Conservation (phyloP, 2,113 vertebrate genomes). For the Chroicocephalus ridibundus region DNA sequence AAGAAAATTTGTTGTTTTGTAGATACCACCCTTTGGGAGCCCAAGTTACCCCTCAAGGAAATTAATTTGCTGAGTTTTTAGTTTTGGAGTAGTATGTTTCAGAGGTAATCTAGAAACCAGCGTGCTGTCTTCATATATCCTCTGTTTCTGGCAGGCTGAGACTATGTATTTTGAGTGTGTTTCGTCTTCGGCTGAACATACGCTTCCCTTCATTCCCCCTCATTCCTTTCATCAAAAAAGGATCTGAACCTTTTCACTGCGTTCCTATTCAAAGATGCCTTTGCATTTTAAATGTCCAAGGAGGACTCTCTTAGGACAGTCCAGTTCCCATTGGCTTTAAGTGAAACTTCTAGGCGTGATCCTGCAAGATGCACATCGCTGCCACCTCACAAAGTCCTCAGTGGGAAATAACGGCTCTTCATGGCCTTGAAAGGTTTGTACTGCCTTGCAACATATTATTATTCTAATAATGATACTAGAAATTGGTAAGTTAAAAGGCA, state of each 20-base stretch:
- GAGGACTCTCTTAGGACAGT: not conserved
- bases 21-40: not conserved
- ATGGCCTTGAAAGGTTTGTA: not conserved
- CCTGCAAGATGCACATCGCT: not conserved
- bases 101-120: not conserved
- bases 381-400: not conserved
- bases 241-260: not conserved
- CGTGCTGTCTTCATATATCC: not conserved
- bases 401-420: not conserved
- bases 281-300: not conserved
- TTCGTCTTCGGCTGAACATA: not conserved
- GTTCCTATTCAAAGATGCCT: not conserved
- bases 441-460: not conserved
- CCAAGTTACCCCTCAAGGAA: not conserved
- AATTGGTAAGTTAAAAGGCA: not conserved
- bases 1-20: not conserved
- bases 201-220: not conserved
- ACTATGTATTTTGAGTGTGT: not conserved
- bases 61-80: not conserved
- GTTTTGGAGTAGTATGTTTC: not conserved
- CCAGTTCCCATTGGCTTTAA: not conserved
- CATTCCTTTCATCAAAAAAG: not conserved
- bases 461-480: not conserved
- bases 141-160: not conserved
- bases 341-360: fast-evolving